Conservation (phyloP, 2,113 vertebrate species). For the Cnemophilus loriae region DNA sequence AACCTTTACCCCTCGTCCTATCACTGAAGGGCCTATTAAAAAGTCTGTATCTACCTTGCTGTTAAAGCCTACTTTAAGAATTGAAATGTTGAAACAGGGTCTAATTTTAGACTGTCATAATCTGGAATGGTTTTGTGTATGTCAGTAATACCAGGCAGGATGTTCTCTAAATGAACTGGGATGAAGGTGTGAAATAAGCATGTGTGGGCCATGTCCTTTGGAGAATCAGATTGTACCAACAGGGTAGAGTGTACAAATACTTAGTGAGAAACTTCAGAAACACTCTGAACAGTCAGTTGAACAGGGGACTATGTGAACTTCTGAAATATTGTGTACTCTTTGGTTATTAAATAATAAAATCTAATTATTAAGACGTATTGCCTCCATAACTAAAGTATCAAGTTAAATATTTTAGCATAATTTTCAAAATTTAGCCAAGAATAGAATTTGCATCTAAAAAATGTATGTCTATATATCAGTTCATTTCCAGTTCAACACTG, state of each 20-base stretch:
- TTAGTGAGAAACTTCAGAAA: not conserved
- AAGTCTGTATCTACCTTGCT: not conserved
- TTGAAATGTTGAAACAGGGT: not conserved
- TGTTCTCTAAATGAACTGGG: not conserved
- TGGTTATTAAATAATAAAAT: not conserved
- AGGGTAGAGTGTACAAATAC: not conserved
- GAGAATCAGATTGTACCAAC: not conserved
- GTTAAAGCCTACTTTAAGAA: not conserved
- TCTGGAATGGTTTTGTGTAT: not conserved
- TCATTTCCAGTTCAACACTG: not conserved
- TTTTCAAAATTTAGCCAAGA: not conserved
- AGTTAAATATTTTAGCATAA: not conserved
- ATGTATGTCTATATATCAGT: rapidly evolving
- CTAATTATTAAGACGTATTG: not conserved
- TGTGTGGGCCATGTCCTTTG: not conserved
- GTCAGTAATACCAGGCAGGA: not conserved
- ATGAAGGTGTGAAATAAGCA: not conserved
- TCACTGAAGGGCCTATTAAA: not conserved
- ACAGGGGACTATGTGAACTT: not conserved
- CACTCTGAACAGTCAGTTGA: not conserved
- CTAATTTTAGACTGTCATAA: not conserved
- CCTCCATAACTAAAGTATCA: not conserved
- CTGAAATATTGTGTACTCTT: not conserved
- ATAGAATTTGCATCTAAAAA: not conserved
- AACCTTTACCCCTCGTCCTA: not conserved